Percentiles rank a stretch among this genome's conserved stretches.
Evolutionary conservation across 92 coral and sea anemone species (phyloP).

Genomic region (Chrysogorgia sp.): DNA sequence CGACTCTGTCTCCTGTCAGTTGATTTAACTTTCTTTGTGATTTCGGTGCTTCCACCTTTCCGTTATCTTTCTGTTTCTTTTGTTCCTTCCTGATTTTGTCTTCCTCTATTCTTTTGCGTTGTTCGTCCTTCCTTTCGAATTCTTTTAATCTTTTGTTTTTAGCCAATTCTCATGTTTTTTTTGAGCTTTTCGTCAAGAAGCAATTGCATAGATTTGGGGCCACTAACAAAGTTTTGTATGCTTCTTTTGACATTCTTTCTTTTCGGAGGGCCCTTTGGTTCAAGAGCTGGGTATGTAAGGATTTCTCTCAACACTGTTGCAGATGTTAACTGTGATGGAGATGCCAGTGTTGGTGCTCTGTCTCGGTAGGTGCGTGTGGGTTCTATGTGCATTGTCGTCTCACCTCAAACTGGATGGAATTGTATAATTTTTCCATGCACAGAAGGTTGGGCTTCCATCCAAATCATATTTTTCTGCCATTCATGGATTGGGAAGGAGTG

Average conservation of each 20-base stretch:
- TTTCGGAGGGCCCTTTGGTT: no score
- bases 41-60: slow-evolving; percentile 31
- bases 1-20: no score
- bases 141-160: slow-evolving; percentile 47
- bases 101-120: slow-evolving; percentile 24
- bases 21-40: slow-evolving; percentile 16
- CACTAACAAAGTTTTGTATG: slow-evolving; percentile 53
- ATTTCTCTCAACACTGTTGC: no score
- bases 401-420: no score
- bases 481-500: slow-evolving; percentile 26
- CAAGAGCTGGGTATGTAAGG: no score
- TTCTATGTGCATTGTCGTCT: no score
- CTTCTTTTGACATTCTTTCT: no score
- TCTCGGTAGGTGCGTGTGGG: no score
- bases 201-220: slow-evolving; percentile 53
- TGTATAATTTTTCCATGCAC: slow-evolving; percentile 46
- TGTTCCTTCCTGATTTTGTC: slow-evolving; percentile 28
- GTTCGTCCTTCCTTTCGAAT: slow-evolving; percentile 39
- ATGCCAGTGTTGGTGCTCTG: no score
- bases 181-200: slow-evolving; percentile 52
- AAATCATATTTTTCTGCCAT: slow-evolving; percentile 44
- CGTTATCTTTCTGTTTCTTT: slow-evolving; percentile 15
- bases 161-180: slow-evolving; percentile 47
- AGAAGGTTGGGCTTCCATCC: slow-evolving; percentile 49
- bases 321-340: no score